Base-by-base conservation (phyloP, 2,113 vertebrate species). In the Malurus alboscapulatus region DNA sequence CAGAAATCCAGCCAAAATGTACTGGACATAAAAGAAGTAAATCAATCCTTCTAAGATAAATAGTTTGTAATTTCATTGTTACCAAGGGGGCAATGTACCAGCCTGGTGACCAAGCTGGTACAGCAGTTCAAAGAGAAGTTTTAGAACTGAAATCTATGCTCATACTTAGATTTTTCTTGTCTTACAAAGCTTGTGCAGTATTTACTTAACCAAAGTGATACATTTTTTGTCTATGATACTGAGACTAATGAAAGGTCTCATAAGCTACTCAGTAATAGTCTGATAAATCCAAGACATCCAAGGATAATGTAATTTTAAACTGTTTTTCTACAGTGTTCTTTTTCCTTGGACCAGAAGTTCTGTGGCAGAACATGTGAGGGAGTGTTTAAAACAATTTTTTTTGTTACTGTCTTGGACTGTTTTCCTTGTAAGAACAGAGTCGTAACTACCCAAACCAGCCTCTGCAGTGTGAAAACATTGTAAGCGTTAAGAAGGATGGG, bases 1-100 rank as follows among this genome's bases (percentile, higher is more conserved):
- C 80, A 93, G 77, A 93, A 93, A 93, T 74, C 16, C 47, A 96
- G 94, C 95, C 96, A 96, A 95, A 94, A 94, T 68, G 91, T 87
- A 80, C 72, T 89, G 68, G 82, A 75, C 38, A 73, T 89, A 86
- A 80, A 95, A 94, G 75, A 78, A 81, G 89, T 85, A 87, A 95
- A 93, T 86, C 90, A 83, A 62, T 90, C 82, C 62, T 87, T 90
- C 86, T 90, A 85, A 93, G 79, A 84, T 74, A 95, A 94, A 94
- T 57, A 90, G 79, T 94, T 92, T 75, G 66, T 86, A 81, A 81
- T 92, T 90, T 95, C 91, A 73, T 87, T 96, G 91, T 96, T 93
- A 85, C 63, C 26, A 3, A 80, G 78, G 67, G 87, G 65, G 19
- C 27, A 48, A 5, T 68, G 75, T 87, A 95, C 87, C 66, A 91